Conservation (phyloP, 2,797 vertebrate genomes). For the Microctenopoma stevenorrisi region DNA sequence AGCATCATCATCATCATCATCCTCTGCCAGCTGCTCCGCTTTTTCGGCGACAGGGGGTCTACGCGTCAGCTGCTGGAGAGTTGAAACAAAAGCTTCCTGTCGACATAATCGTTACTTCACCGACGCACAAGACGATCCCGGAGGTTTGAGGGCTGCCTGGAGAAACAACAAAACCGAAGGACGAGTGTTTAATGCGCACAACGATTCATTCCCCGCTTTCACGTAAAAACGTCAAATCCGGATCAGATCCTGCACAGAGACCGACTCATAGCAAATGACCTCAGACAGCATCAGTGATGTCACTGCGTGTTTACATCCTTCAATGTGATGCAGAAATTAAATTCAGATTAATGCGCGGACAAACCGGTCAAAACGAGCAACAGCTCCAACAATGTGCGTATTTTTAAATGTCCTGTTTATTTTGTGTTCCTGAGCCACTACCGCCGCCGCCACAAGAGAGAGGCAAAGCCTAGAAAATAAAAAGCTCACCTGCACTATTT, state of each 20-base stretch:
- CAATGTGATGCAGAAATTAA: not conserved
- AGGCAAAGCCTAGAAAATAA: not conserved
- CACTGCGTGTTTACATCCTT: slow-evolving; percentile 16
- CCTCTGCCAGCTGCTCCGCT: slow-evolving; percentile 53
- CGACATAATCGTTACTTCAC: not conserved
- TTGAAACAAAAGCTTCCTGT: slow-evolving; percentile 5
- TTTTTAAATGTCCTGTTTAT: not conserved
- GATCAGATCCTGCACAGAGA: slow-evolving; percentile 27
- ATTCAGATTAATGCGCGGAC: not conserved
- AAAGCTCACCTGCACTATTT: not conserved
- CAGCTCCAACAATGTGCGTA: accelerated
- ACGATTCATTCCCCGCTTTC: not conserved
- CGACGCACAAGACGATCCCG: not conserved
- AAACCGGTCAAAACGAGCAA: not conserved
- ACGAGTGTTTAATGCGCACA: not conserved
- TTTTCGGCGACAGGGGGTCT: slow-evolving; percentile 16
- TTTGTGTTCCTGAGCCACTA: not conserved
- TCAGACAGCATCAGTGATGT: not conserved
- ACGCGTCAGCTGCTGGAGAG: slow-evolving; percentile 32
- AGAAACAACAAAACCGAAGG: not conserved
- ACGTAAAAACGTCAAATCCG: slow-evolving; percentile 26
- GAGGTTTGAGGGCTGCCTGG: not conserved
- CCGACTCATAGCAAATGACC: slow-evolving; percentile 18
- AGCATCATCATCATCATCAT: slow-evolving; percentile 45
- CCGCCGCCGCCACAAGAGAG: not conserved